phyloP scores from a whole-genome alignment of 1,140 invertebrate genomes.

The Drosophila miranda region DNA sequence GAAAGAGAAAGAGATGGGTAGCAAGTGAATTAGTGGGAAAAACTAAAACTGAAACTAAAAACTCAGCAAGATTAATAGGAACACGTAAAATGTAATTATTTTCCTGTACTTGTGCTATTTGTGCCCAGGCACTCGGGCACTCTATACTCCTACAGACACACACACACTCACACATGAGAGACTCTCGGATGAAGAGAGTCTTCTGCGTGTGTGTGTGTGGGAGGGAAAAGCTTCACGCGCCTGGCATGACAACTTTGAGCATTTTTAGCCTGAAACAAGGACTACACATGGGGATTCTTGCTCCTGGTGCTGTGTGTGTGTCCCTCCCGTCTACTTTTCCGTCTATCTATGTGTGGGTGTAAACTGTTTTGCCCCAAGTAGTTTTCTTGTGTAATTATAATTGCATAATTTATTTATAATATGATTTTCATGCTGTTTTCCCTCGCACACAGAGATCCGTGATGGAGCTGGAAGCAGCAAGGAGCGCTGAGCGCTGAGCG shows the following conservation, averaged over 20 bases:
- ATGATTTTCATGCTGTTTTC: conserved; percentile 80
- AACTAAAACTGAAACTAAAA: conserved; percentile 78
- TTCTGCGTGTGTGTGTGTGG: too few species aligned
- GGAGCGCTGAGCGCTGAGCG: neutral
- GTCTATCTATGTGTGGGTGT: conserved; percentile 17
- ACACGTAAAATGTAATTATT: conserved; percentile 81
- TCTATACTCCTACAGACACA: conserved; percentile 10
- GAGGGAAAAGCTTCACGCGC: conserved; percentile 38
- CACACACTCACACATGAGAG: neutral
- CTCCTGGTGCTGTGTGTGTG: conserved; percentile 18
- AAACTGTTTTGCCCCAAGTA: conserved; percentile 76
- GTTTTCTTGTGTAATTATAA: conserved; percentile 81
- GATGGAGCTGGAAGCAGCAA: neutral
- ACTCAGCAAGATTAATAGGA: conserved; percentile 79
- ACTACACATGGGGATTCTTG: conserved; percentile 32
- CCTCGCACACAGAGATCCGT: conserved; percentile 23
- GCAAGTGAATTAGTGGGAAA: conserved; percentile 77
- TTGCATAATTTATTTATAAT: conserved; percentile 81
- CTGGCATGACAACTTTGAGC: conserved; percentile 72
- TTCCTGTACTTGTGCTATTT: conserved; percentile 79
- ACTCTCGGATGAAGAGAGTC: too few species aligned
- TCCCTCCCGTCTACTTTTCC: conserved; percentile 2
- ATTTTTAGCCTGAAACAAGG: conserved; percentile 60
- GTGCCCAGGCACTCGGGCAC: conserved; percentile 31
- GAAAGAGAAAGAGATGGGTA: neutral